Percentiles rank a stretch among this genome's conserved stretches.
These are phyloP conservation scores for Cladorhizidae sp. DNA, from an alignment of 37 sponge, comb jelly and placozoan genomes.

Conservation along the genomic window DNA sequence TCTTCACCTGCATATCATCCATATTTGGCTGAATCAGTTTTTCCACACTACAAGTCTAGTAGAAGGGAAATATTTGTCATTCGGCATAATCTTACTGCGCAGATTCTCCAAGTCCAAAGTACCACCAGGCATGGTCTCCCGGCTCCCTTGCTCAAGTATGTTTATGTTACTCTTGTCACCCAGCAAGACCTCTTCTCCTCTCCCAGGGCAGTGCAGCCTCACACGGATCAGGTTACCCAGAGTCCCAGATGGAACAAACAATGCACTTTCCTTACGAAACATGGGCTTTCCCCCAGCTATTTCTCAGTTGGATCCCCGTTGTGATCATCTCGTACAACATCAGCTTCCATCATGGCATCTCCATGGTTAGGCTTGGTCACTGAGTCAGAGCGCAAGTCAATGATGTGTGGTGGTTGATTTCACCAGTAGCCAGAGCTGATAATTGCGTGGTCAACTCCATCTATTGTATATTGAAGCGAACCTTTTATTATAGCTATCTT, in stretches of 20 bases:
- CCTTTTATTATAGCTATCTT: no score
- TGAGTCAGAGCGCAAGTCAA: conserved; percentile 77
- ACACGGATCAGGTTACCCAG: conserved; percentile 79
- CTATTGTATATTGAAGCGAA: no score
- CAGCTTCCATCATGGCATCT: conserved; percentile 84
- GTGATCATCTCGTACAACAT: conserved; percentile 77
- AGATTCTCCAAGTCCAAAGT: conserved; percentile 75
- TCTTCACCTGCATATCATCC: conserved; percentile 14
- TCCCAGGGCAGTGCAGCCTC: conserved; percentile 55
- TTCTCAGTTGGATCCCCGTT: conserved; percentile 82
- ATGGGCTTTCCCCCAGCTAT: conserved; percentile 43
- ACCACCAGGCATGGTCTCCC: conserved; percentile 64
- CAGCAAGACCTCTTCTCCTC: conserved; percentile 74
- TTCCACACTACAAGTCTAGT: conserved; percentile 63
- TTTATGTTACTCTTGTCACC: conserved; percentile 76
- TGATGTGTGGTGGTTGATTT: no score
- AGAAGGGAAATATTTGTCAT: conserved; percentile 34
- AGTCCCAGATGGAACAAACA: conserved; percentile 79
- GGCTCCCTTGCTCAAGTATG: conserved; percentile 72
- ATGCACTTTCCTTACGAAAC: conserved; percentile 69
- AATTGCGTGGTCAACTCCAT: no score
- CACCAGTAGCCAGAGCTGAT: no score
- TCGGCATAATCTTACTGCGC: conserved; percentile 23
- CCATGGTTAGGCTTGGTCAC: conserved; percentile 75
- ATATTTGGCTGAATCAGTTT: conserved; percentile 1